Base-by-base conservation (phyloP, 2,113 vertebrate species). In the Crotalus tigris region DNA sequence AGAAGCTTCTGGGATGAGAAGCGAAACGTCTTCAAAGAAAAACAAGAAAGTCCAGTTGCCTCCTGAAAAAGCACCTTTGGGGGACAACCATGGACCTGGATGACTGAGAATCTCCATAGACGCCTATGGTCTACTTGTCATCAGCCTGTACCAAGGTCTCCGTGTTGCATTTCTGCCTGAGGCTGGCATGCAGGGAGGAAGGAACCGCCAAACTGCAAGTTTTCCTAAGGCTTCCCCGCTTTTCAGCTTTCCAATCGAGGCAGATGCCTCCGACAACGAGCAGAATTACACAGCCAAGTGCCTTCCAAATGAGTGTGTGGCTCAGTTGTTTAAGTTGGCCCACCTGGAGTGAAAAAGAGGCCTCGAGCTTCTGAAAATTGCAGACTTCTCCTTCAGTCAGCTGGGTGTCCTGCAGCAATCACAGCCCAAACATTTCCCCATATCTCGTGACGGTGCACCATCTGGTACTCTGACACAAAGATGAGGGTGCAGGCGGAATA, bases 401-500 rank as follows among this genome's bases (percentile, higher is more conserved):
- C 95, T 92, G 91, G 90, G 44, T 54, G 64, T 81, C 33, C 2
- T 4, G 23, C 24, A 55, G 64, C 64, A 49, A 23, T 88, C 23
- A n/a, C 53, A 33, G 24, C 53, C 44, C 88, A 91, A 23, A 2
- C 24, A 61, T 21, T 85, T 89, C 29, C 88, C 29, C 55, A 89
- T 85, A 88, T 6, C 3, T 86, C 89, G 91, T 58, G 0, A 24
- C 12, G 91, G 46, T 94, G 93, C 9, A 3, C 61, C 10, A 5
- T 69, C 54, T 92, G 92, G 88, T 15, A 26, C 87, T 59, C n/a
- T 21, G 49, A 44, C 12, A n/a, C 0, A 0, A 3, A 15, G 17
- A 23, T 29, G n/a, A 10, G 15, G 59, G n/a, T 0, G 5, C 1
- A 0, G 6, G 17, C 0, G 1, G 33, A n/a, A 44, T n/a, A 24